Conservation (phyloP, 2,113 vertebrate species). For the Plectropomus leopardus region DNA sequence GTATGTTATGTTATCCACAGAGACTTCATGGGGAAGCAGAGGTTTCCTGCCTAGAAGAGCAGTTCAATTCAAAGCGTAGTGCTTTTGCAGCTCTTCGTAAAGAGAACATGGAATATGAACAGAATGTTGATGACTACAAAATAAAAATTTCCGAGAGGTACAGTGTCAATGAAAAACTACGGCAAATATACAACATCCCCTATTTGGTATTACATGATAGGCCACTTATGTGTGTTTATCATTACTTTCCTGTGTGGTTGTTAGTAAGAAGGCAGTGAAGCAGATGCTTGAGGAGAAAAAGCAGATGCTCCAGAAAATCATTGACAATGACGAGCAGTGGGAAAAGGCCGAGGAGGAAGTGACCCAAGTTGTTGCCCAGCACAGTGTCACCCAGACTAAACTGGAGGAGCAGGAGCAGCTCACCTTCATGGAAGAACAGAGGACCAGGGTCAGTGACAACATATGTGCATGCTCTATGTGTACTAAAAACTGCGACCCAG, state of each 20-base stretch:
- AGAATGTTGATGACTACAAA: constrained; percentile 57
- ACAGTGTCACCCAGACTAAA: constrained; percentile 72
- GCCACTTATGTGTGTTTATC: neutral
- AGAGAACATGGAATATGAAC: constrained; percentile 57
- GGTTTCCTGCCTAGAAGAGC: constrained; percentile 68
- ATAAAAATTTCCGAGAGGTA: constrained; percentile 67
- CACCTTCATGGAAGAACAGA: constrained; percentile 70
- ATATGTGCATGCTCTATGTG: constrained; percentile 44
- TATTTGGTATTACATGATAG: neutral
- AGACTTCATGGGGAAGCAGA: constrained; percentile 69
- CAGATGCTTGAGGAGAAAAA: constrained; percentile 75
- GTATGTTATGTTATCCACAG: constrained; percentile 67
- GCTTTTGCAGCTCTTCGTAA: constrained; percentile 61
- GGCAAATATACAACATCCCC: neutral
- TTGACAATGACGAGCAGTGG: constrained; percentile 79
- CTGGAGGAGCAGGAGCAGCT: constrained; percentile 78
- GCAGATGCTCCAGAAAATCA: constrained; percentile 76
- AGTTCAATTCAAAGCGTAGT: constrained; percentile 64
- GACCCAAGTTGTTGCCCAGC: constrained; percentile 68
- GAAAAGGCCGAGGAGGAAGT: constrained; percentile 80
- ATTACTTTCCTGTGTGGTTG: constrained; percentile 38
- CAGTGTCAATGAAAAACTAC: neutral
- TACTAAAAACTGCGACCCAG: constrained; percentile 5
- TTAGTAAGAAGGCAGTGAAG: constrained; percentile 74
- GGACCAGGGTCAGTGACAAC: constrained; percentile 75